phyloP scores from a whole-genome alignment of 1,140 invertebrate genomes.

The Eumaeus atala region DNA sequence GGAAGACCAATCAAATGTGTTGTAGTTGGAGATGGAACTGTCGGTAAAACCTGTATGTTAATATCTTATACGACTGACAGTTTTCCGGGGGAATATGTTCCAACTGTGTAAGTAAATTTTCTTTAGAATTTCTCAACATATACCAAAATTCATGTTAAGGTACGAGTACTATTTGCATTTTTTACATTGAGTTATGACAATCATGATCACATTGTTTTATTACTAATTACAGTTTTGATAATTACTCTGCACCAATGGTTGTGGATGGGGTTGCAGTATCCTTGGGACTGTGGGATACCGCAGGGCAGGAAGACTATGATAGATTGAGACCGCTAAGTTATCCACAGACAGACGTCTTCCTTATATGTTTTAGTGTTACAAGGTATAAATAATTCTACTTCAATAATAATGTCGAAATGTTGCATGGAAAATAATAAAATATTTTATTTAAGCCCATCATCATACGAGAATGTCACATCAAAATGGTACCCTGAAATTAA shows the following conservation, averaged over 20 bases:
- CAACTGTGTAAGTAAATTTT: slow-evolving; percentile 87
- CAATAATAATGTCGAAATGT: neutral
- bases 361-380: slow-evolving; percentile 98
- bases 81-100: slow-evolving; percentile 98
- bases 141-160: neutral
- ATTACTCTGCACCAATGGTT: slow-evolving; percentile 98
- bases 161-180: neutral
- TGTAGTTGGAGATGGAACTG: slow-evolving; percentile 92
- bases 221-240: slow-evolving; percentile 87
- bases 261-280: slow-evolving; percentile 98
- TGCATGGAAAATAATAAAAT: slow-evolving; percentile 1
- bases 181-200: neutral
- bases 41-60: slow-evolving; percentile 99
- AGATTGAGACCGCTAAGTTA: slow-evolving; percentile 94
- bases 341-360: slow-evolving; percentile 98
- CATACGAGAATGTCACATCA: slow-evolving; percentile 98
- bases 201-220: no score
- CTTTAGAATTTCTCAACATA: neutral
- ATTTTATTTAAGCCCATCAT: slow-evolving; percentile 85
- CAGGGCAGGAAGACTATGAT: slow-evolving; percentile 98
- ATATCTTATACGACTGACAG: slow-evolving; percentile 99
- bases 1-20: slow-evolving; percentile 98
- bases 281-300: slow-evolving; percentile 96
- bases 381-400: slow-evolving; percentile 56
- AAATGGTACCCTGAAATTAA: slow-evolving; percentile 99